Percentiles rank a stretch among this genome's conserved stretches.
Conservation (phyloP, 2,113 vertebrate species). For the Serinus canaria region DNA sequence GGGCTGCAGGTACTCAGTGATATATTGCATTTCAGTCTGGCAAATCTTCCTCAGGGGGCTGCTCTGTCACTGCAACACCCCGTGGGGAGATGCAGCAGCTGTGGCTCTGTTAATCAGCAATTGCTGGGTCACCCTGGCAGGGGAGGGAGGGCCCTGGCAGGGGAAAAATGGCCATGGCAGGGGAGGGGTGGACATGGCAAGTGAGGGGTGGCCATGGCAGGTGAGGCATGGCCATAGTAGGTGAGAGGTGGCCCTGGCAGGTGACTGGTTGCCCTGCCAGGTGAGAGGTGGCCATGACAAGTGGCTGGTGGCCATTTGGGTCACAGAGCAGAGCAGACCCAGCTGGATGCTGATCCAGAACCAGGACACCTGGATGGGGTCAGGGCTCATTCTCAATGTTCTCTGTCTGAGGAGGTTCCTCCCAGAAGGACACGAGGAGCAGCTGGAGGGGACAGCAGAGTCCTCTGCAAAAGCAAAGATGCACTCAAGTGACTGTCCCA, state of each 20-base stretch:
- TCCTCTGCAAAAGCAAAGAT: background rate
- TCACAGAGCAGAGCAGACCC: rapidly evolving
- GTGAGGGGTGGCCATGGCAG: rapidly evolving
- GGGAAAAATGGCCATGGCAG: rapidly evolving
- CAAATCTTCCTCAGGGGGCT: background rate
- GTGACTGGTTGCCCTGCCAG: rapidly evolving
- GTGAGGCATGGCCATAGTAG: too few relatives aligned
- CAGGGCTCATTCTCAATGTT: rapidly evolving
- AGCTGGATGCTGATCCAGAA: background rate
- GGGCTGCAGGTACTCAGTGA: background rate
- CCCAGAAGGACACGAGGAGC: rapidly evolving
- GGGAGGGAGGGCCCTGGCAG: background rate
- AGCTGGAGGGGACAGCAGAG: background rate
- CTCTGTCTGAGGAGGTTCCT: background rate
- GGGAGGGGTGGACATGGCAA: rapidly evolving
- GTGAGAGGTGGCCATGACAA: background rate
- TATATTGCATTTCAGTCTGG: background rate
- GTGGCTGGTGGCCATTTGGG: too few relatives aligned
- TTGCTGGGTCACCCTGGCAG: background rate
- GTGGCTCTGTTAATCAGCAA: background rate
- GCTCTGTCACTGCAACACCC: background rate
- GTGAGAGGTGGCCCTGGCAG: rapidly evolving
- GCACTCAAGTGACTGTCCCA: background rate
- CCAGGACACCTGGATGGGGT: rapidly evolving
- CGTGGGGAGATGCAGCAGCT: background rate